Percentiles rank a stretch among this genome's conserved stretches.
phyloP scores from a whole-genome alignment of 2,888 invertebrate genomes.

The Apamea epomidion region DNA sequence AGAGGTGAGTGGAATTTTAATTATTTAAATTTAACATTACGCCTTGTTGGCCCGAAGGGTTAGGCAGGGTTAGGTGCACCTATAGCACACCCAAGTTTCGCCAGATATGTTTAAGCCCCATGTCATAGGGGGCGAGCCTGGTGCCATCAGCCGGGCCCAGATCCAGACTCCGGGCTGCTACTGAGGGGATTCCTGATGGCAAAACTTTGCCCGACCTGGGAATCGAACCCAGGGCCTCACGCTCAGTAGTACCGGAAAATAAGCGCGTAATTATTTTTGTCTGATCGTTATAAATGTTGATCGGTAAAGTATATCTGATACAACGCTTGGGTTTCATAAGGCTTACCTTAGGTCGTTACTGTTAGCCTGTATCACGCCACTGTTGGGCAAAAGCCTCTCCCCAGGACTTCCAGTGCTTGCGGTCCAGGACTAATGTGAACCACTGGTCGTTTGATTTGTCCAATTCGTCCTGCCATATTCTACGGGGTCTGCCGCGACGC shows the following conservation, averaged over 20 bases:
- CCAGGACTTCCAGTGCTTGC: neutral
- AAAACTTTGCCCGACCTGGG: no score
- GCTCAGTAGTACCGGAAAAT: no score
- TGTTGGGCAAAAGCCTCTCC: neutral
- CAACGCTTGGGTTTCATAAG: neutral
- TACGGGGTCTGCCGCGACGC: no score
- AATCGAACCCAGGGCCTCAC: no score
- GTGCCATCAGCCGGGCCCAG: no score
- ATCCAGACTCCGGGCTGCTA: neutral
- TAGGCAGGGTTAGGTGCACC: neutral
- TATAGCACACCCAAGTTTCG: neutral
- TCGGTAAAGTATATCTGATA: neutral
- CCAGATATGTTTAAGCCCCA: neutral
- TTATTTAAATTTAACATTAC: neutral
- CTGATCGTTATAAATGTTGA: no score
- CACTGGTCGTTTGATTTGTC: neutral
- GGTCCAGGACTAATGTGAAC: neutral
- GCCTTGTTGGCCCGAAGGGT: neutral
- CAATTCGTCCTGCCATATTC: neutral
- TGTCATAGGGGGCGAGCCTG: no score
- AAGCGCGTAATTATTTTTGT: no score
- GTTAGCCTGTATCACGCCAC: neutral
- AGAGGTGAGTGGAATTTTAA: constrained; percentile 67
- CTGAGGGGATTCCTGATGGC: no score
- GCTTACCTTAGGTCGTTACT: neutral